Percentiles rank a stretch among this genome's conserved stretches.
phyloP scores from a whole-genome alignment of 2,888 invertebrate genomes.

The Ashinkailepas kermadecensis region DNA sequence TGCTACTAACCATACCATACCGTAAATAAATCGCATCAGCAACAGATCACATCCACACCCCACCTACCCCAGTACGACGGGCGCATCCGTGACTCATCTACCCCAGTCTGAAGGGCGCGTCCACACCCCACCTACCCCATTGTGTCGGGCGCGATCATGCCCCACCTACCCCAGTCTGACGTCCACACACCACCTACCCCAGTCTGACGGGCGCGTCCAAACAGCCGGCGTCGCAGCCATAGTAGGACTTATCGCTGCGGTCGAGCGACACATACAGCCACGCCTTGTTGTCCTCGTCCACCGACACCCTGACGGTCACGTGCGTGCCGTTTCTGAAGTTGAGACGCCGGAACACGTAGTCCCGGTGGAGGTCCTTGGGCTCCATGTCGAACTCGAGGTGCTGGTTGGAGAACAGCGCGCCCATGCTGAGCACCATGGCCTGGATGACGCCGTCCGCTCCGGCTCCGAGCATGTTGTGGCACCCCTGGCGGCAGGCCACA shows the following conservation, averaged over 20 bases:
- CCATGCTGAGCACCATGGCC: conserved; percentile 82
- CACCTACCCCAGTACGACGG: no score
- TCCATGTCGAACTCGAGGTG: conserved; percentile 85
- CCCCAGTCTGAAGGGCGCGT: no score
- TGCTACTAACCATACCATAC: no score
- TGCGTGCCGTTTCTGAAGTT: conserved; percentile 78
- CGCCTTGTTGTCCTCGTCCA: conserved; percentile 72
- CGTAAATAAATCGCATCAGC: no score
- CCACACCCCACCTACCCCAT: no score
- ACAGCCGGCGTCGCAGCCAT: conserved; percentile 89
- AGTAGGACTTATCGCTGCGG: conserved; percentile 68
- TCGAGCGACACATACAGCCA: conserved; percentile 67
- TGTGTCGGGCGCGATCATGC: no score
- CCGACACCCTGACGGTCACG: conserved; percentile 72
- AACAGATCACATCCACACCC: no score
- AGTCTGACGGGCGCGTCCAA: conserved; percentile 73
- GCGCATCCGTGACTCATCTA: no score
- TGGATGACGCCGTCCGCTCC: conserved; percentile 80
- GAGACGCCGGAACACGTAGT: conserved; percentile 60
- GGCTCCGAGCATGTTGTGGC: conserved; percentile 64
- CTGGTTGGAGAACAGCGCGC: conserved; percentile 78
- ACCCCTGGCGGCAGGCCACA: conserved; percentile 47
- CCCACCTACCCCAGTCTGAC: no score
- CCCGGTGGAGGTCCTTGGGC: conserved; percentile 81
- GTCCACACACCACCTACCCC: conserved; percentile 39